Conservation (phyloP, 64 coral and sea anemone species). For the Astreopora myriophthalma region DNA sequence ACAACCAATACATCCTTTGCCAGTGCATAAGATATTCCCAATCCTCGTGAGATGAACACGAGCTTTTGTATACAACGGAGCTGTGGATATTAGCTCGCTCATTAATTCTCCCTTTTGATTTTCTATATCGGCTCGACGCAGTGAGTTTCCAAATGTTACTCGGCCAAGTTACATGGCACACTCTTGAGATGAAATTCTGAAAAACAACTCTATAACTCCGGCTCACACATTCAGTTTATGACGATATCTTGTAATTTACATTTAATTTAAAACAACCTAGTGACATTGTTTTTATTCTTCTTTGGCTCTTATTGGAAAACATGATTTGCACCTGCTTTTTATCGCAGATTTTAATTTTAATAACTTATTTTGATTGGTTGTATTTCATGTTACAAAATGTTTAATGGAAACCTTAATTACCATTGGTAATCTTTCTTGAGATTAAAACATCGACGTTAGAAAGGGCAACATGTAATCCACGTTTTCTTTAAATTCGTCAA, state of each 20-base stretch:
- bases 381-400: too few relatives aligned
- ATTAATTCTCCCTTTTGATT: background rate
- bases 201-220: background rate
- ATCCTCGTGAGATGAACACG: slow-evolving; percentile 59
- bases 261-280: background rate
- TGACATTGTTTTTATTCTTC: background rate
- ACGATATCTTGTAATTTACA: background rate
- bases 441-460: too few relatives aligned
- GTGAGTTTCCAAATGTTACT: too few relatives aligned
- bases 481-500: too few relatives aligned
- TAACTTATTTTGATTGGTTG: background rate
- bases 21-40: slow-evolving; percentile 88
- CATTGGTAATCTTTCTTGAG: too few relatives aligned
- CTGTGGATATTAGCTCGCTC: slow-evolving; percentile 44
- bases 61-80: slow-evolving; percentile 66
- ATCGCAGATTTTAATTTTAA: background rate
- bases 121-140: too few relatives aligned
- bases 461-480: too few relatives aligned
- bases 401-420: too few relatives aligned
- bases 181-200: background rate
- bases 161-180: background rate
- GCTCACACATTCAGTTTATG: too few relatives aligned
- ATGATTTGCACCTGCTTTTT: background rate
- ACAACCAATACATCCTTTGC: slow-evolving; percentile 83
- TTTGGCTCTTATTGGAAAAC: background rate